Percentiles rank a stretch among this genome's conserved stretches.
Conservation (phyloP, 2,888 invertebrate species). For the Drosophila leonis region DNA sequence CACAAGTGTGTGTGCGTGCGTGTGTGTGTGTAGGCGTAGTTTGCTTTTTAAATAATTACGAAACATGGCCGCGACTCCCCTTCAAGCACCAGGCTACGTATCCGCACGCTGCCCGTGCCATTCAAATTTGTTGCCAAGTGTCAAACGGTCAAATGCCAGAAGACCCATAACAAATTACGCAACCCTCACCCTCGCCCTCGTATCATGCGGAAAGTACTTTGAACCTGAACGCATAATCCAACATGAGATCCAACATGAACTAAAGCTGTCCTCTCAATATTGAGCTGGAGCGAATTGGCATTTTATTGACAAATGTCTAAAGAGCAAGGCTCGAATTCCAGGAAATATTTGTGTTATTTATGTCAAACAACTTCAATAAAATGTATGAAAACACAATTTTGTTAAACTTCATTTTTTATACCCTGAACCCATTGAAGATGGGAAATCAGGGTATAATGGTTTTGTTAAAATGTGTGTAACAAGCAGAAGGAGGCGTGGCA, state of each 20-base stretch:
- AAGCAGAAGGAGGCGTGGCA: too few relatives aligned
- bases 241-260: background rate
- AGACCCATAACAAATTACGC: conserved; percentile 13
- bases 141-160: conserved; percentile 32
- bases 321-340: too few relatives aligned
- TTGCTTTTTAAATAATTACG: conserved; percentile 66
- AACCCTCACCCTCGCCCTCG: conserved; percentile 21
- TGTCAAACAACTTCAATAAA: too few relatives aligned
- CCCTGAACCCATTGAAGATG: too few relatives aligned
- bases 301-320: too few relatives aligned
- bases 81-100: conserved; percentile 13
- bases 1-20: conserved; percentile 18
- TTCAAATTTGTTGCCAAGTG: conserved; percentile 20
- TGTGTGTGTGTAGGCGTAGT: conserved; percentile 50
- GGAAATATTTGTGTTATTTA: too few relatives aligned
- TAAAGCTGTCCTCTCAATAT: background rate
- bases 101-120: background rate
- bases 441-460: too few relatives aligned
- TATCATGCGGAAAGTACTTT: conserved; percentile 34
- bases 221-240: conserved; percentile 14
- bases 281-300: background rate
- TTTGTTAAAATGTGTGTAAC: too few relatives aligned
- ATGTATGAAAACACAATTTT: too few relatives aligned
- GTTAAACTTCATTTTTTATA: too few relatives aligned
- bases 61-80: conserved; percentile 31